These are phyloP conservation scores for Amphiduros pacificus DNA, from an alignment of 2,888 invertebrate genomes.

Conservation along the genomic window DNA sequence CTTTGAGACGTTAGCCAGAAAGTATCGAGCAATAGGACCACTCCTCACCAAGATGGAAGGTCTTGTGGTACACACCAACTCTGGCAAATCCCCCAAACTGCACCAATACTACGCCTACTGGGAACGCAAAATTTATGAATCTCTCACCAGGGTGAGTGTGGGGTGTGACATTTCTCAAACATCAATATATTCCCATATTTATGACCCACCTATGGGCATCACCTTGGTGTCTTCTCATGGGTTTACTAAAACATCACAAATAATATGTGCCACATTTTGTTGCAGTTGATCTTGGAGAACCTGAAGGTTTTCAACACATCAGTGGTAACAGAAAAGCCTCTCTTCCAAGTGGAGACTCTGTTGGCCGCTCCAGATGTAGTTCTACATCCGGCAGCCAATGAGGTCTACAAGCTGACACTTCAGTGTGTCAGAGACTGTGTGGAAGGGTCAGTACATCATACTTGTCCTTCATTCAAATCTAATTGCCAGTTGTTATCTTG, in stretches of 20 bases:
- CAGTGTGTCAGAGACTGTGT: constrained; percentile 77
- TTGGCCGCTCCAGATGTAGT: constrained; percentile 76
- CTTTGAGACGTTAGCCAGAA: constrained; percentile 69
- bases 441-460: constrained; percentile 69
- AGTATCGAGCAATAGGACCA: constrained; percentile 80
- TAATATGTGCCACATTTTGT: constrained; percentile 8
- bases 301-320: constrained; percentile 70
- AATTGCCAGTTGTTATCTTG: too few relatives aligned
- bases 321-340: constrained; percentile 65
- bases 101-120: constrained; percentile 77
- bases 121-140: constrained; percentile 78
- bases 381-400: constrained; percentile 74
- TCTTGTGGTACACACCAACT: constrained; percentile 77
- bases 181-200: not conserved
- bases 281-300: constrained; percentile 69
- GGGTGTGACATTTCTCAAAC: not conserved
- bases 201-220: too few relatives aligned
- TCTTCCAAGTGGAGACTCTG: constrained; percentile 80
- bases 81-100: constrained; percentile 76
- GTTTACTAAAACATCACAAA: too few relatives aligned
- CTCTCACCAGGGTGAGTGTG: constrained; percentile 65
- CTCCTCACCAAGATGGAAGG: constrained; percentile 84
- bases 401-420: constrained; percentile 77
- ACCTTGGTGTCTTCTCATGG: too few relatives aligned
- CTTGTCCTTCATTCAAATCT: too few relatives aligned